phyloP scores from a whole-genome alignment of 2,797 vertebrate species.

The Gadopsis marmoratus region DNA sequence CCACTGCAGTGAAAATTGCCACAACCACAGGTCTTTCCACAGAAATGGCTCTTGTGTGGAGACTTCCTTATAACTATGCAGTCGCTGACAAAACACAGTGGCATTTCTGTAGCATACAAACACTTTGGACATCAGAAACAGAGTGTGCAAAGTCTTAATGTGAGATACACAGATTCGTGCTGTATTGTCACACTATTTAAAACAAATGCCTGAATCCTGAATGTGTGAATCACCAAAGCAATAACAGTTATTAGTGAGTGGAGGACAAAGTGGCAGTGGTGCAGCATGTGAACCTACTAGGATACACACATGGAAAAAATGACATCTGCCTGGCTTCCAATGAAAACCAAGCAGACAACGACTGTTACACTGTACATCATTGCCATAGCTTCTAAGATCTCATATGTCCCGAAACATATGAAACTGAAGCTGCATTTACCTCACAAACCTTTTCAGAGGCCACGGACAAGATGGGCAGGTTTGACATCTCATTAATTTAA shows the following conservation, averaged over 20 bases:
- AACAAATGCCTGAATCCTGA: slow-evolving; percentile 61
- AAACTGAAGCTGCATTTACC: slow-evolving; percentile 72
- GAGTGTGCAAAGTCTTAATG: slow-evolving; percentile 39
- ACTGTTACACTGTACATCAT: slow-evolving; percentile 72
- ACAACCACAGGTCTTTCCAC: slow-evolving; percentile 95
- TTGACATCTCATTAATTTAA: slow-evolving; percentile 37
- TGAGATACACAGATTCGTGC: slow-evolving; percentile 36
- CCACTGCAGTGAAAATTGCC: slow-evolving; percentile 96
- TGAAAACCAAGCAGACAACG: slow-evolving; percentile 55
- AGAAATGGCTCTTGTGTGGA: slow-evolving; percentile 95
- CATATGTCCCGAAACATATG: slow-evolving; percentile 16
- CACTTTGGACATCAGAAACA: slow-evolving; percentile 28
- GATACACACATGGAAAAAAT: slow-evolving; percentile 18
- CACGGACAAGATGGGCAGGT: slow-evolving; percentile 44
- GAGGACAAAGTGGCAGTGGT: slow-evolving; percentile 23
- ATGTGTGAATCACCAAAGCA: slow-evolving; percentile 78
- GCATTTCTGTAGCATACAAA: slow-evolving; percentile 63
- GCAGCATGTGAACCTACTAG: slow-evolving; percentile 1
- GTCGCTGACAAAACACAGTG: slow-evolving; percentile 25
- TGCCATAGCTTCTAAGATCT: slow-evolving; percentile 54
- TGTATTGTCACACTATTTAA: slow-evolving; percentile 29
- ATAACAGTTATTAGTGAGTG: slow-evolving; percentile 58
- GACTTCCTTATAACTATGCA: slow-evolving; percentile 91
- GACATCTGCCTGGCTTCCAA: slow-evolving; percentile 44
- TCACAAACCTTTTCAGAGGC: slow-evolving; percentile 64